Evolutionary conservation across 1,140 invertebrate genomes (phyloP).

Genomic region (Anadara kagoshimensis): DNA sequence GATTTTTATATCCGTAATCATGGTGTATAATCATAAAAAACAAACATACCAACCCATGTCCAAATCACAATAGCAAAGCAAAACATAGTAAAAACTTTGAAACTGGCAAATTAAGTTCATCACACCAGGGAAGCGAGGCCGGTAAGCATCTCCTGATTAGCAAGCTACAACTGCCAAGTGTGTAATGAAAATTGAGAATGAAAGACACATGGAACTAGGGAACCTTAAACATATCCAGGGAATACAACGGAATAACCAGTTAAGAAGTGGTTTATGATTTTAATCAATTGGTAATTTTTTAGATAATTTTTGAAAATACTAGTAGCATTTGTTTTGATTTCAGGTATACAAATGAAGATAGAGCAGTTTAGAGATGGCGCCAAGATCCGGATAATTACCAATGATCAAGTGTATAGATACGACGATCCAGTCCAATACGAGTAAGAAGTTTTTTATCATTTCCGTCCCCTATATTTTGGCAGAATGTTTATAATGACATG

Average conservation of each 20-base stretch:
- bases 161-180: too few species aligned
- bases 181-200: too few species aligned
- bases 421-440: constrained; percentile 20
- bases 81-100: not conserved
- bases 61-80: not conserved
- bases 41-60: not conserved
- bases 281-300: not conserved
- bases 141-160: too few species aligned
- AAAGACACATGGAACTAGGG: too few species aligned
- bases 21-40: not conserved
- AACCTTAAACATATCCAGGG: too few species aligned
- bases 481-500: too few species aligned
- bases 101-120: not conserved
- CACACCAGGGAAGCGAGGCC: too few species aligned
- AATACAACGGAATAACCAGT: too few species aligned
- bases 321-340: not conserved
- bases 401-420: constrained; percentile 34
- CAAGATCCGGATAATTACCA: constrained; percentile 28
- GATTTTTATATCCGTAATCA: too few species aligned
- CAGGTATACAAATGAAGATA: constrained; percentile 43
- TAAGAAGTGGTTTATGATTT: too few species aligned
- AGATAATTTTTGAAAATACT: not conserved
- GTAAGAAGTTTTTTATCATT: constrained; percentile 10
- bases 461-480: too few species aligned
- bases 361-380: constrained; percentile 36